Conservation (phyloP, 2,888 invertebrate species). For the Smittia aterrima region DNA sequence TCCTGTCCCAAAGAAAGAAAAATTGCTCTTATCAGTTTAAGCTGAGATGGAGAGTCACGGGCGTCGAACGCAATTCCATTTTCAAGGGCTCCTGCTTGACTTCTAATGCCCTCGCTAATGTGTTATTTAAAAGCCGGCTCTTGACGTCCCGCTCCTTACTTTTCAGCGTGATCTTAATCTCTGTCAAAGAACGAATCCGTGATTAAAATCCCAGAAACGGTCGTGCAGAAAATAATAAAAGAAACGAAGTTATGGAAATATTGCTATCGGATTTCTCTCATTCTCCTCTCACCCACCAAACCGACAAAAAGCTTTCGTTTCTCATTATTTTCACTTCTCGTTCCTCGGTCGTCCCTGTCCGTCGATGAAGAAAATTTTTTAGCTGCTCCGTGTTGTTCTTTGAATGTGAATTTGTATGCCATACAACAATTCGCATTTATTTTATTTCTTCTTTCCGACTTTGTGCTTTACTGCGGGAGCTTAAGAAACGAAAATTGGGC, state of each 20-base stretch:
- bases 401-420: constrained; percentile 35
- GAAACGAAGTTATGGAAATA: constrained; percentile 28
- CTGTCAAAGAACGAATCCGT: constrained; percentile 40
- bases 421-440: constrained; percentile 26
- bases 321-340: background rate
- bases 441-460: background rate
- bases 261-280: constrained; percentile 21
- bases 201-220: constrained; percentile 41
- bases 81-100: background rate
- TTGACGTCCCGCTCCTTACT: constrained; percentile 8
- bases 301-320: constrained; percentile 2
- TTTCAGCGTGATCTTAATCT: constrained; percentile 42
- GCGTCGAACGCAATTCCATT: constrained; percentile 3
- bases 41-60: background rate
- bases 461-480: background rate
- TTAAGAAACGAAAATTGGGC: constrained; percentile 10
- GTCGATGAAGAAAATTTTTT: background rate
- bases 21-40: background rate
- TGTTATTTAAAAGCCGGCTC: constrained; percentile 26
- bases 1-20: background rate
- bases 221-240: constrained; percentile 41
- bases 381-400: background rate
- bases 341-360: background rate
- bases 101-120: constrained; percentile 15
- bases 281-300: background rate